Percentiles rank a stretch among this genome's conserved stretches.
phyloP scores from a whole-genome alignment of 1,140 invertebrate species.

The Macrostomum lignano region DNA sequence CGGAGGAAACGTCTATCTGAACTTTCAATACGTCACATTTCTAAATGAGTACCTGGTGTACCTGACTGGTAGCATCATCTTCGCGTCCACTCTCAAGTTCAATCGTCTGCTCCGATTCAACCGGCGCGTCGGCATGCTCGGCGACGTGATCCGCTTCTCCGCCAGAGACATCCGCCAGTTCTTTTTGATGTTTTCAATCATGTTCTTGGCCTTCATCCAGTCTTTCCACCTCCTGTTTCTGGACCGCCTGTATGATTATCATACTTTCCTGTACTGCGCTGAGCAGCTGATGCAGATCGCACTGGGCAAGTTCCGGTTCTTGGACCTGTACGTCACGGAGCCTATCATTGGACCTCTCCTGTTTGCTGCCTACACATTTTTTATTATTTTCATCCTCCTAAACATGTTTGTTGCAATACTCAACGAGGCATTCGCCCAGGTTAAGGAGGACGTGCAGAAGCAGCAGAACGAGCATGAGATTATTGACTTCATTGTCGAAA shows the following conservation, averaged over 20 bases:
- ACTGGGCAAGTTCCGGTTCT: conserved; percentile 33
- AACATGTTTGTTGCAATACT: conserved; percentile 7
- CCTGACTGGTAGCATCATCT: conserved; percentile 29
- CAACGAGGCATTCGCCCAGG: conserved; percentile 2
- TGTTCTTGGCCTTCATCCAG: conserved; percentile 24
- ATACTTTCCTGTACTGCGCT: conserved; percentile 27
- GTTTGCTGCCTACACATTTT: conserved; percentile 31
- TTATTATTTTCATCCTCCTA: conserved; percentile 31
- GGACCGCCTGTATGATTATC: conserved; percentile 24
- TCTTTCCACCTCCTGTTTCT: conserved; percentile 32
- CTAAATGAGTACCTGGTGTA: conserved; percentile 29
- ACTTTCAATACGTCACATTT: conserved; percentile 28
- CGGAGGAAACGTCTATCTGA: conserved; percentile 31
- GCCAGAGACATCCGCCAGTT: conserved; percentile 19
- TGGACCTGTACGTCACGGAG: conserved; percentile 23
- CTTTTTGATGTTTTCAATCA: conserved; percentile 23
- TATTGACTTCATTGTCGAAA: neutral
- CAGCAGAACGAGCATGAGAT: conserved; percentile 1
- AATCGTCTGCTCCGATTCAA: conserved; percentile 32
- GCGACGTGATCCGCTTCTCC: conserved; percentile 17
- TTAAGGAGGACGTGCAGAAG: neutral
- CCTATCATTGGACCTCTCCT: conserved; percentile 29
- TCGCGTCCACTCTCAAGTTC: conserved; percentile 31
- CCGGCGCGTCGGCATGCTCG: conserved; percentile 27
- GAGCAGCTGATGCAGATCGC: conserved; percentile 32